Conservation (phyloP, 2,888 invertebrate genomes). For the Scotopteryx bipunctaria region DNA sequence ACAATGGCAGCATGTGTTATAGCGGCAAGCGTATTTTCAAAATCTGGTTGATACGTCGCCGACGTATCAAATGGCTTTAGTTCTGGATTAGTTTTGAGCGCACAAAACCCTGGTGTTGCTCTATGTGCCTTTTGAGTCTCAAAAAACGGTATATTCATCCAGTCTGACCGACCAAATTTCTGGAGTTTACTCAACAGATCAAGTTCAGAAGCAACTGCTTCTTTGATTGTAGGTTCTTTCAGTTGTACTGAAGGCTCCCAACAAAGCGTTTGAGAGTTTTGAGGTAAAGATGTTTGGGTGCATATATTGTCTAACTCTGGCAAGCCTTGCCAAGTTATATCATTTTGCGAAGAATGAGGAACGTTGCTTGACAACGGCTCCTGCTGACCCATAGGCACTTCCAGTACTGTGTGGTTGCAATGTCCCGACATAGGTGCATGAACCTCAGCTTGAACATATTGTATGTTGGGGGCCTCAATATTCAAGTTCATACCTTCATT, state of each 20-base stretch:
- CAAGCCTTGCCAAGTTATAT: background rate
- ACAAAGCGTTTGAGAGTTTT: background rate
- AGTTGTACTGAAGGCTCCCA: background rate
- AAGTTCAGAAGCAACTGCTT: background rate
- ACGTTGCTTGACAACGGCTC: no score
- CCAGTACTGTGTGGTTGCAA: background rate
- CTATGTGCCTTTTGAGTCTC: conserved; percentile 1
- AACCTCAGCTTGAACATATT: background rate
- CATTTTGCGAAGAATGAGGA: background rate
- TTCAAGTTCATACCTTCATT: background rate
- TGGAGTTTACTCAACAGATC: background rate
- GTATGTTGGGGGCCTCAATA: background rate
- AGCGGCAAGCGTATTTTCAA: background rate
- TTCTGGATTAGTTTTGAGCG: background rate
- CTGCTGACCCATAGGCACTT: background rate
- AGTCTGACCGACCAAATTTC: background rate
- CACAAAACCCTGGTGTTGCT: background rate
- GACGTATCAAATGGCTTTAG: background rate
- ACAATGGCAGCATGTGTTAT: background rate
- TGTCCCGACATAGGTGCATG: background rate
- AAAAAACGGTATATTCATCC: conserved; percentile 1
- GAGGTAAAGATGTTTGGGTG: no score
- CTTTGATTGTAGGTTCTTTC: background rate
- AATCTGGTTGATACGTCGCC: background rate
- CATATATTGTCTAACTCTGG: no score